Evolutionary conservation across 2,113 vertebrate genomes (phyloP).

Genomic region (Accipiter virgatus): DNA sequence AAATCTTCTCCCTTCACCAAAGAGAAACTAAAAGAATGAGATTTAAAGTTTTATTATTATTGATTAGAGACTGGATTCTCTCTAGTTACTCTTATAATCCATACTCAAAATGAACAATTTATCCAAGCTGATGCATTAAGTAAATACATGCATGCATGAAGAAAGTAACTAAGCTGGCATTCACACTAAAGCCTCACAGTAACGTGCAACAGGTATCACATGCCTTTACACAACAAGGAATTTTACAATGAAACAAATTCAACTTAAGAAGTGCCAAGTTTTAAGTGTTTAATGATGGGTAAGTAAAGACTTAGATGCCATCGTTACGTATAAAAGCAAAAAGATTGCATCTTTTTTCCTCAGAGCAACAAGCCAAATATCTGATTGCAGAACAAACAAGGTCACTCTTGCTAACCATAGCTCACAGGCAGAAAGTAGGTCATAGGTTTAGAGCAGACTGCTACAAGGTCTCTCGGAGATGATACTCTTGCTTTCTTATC

Average conservation of each 20-base stretch:
- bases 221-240: not conserved
- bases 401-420: not conserved
- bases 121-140: not conserved
- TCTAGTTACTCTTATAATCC: not conserved
- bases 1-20: not conserved
- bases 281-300: not conserved
- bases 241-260: not conserved
- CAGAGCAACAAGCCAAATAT: not conserved
- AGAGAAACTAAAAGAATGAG: not conserved
- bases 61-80: not conserved
- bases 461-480: not conserved
- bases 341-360: not conserved
- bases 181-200: not conserved
- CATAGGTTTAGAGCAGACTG: not conserved
- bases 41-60: not conserved
- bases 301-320: not conserved
- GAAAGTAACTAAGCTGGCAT: not conserved
- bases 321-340: not conserved
- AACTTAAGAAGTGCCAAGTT: not conserved
- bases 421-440: not conserved
- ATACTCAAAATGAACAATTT: not conserved
- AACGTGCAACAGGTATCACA: not conserved
- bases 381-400: not conserved
- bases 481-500: not conserved
- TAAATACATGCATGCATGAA: not conserved